A percentile compares a stretch with the other conserved stretches of the same genome.
These are phyloP conservation scores for Phyllopteryx taeniolatus DNA, from an alignment of 2,113 vertebrate species.

Conservation along the genomic window DNA sequence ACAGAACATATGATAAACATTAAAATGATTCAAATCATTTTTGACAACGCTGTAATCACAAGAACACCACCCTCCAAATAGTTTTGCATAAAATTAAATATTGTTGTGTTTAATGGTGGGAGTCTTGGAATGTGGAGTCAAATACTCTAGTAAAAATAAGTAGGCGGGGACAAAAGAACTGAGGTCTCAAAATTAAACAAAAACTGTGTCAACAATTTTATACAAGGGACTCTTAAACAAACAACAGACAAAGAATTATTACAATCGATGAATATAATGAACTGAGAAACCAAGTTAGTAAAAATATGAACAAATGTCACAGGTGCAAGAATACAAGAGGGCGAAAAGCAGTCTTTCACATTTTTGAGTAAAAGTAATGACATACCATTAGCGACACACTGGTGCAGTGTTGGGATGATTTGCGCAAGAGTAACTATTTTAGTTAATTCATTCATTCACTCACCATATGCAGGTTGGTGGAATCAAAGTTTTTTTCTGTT, in stretches of 20 bases:
- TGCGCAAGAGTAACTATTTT: no score
- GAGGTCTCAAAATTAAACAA: neutral
- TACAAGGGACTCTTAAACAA: neutral
- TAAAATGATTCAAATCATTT: neutral
- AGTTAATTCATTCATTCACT: no score
- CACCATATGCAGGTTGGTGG: no score
- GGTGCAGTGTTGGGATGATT: no score
- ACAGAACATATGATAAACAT: constrained; percentile 3
- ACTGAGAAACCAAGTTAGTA: neutral
- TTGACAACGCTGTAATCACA: neutral
- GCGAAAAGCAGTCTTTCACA: no score
- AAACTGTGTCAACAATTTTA: neutral
- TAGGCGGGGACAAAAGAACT: neutral
- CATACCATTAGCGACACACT: no score
- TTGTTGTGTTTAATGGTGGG: neutral
- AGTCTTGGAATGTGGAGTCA: neutral
- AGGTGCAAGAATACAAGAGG: neutral
- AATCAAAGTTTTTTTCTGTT: no score
- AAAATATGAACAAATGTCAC: neutral
- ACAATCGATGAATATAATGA: neutral
- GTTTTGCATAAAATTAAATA: neutral
- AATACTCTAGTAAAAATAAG: neutral
- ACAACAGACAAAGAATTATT: neutral
- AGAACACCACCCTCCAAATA: neutral
- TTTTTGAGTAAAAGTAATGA: no score